Evolutionary conservation across 2,113 vertebrate species (phyloP).

Genomic region (Ceyx melanurus): DNA sequence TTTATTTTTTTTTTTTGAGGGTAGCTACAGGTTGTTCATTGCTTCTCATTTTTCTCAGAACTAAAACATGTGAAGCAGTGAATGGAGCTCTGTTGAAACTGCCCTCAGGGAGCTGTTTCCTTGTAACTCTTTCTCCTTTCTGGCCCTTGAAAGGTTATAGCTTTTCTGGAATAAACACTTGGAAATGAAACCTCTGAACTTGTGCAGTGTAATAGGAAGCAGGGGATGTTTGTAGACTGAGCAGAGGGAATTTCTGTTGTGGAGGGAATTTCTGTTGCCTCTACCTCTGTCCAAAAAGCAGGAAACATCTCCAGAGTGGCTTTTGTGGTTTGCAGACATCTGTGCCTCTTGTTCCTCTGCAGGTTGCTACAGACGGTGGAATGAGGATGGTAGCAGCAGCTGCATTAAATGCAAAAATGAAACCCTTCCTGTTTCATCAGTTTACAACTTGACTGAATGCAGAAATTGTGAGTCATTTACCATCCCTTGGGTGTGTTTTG

Average conservation of each 20-base stretch:
- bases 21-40: background rate
- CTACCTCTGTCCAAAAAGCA: background rate
- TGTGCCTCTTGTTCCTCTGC: background rate
- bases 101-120: background rate
- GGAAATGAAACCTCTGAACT: background rate
- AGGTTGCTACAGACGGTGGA: constrained; percentile 85
- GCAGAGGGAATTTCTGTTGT: background rate
- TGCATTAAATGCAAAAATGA: constrained; percentile 84
- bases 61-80: background rate
- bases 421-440: constrained; percentile 24
- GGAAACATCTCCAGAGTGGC: background rate
- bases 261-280: background rate
- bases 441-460: constrained; percentile 79
- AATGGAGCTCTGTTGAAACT: background rate
- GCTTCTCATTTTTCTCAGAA: background rate
- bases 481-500: background rate
- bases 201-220: background rate
- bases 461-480: constrained; percentile 77
- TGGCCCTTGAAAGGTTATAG: background rate
- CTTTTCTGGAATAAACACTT: background rate
- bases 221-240: background rate
- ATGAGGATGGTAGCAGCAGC: constrained; percentile 81
- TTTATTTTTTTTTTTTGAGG: background rate
- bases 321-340: background rate
- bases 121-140: background rate